phyloP scores from a whole-genome alignment of 2,888 invertebrate species.

The Encarsia formosa region DNA sequence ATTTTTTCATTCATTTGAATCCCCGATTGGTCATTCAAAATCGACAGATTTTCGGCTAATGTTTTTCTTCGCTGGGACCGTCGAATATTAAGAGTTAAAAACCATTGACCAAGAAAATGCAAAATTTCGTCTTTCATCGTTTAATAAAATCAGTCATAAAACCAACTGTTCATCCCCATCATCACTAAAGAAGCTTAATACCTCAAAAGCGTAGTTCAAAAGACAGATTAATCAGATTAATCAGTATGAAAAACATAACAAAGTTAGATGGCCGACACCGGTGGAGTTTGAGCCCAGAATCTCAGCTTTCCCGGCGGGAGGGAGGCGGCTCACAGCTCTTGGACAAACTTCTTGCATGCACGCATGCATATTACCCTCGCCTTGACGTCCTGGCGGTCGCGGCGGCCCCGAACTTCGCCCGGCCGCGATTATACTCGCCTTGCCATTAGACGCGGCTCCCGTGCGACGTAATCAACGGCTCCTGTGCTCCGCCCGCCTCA shows the following conservation, averaged over 20 bases:
- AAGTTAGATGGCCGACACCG: background rate
- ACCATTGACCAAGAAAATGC: too few species aligned
- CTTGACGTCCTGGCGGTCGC: constrained; percentile 3
- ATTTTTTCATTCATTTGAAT: too few species aligned
- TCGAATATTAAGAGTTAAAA: too few species aligned
- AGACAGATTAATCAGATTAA: too few species aligned
- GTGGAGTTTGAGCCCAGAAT: background rate
- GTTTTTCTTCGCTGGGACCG: too few species aligned
- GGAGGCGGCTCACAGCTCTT: background rate
- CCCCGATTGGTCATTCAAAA: too few species aligned
- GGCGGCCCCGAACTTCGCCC: background rate
- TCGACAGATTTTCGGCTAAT: too few species aligned
- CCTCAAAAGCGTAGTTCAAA: too few species aligned
- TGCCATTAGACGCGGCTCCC: constrained; percentile 19
- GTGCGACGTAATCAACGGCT: constrained; percentile 24
- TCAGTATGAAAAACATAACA: background rate
- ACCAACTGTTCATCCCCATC: too few species aligned
- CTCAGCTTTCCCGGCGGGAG: background rate
- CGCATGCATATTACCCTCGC: constrained; percentile 8
- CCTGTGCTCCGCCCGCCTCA: background rate
- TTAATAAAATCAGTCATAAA: too few species aligned
- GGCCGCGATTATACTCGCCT: constrained; percentile 17
- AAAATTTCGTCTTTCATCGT: too few species aligned
- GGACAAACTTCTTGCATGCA: background rate
- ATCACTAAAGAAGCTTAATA: too few species aligned